Conservation (phyloP, 2,113 vertebrate genomes). For the Percina caprodes region DNA sequence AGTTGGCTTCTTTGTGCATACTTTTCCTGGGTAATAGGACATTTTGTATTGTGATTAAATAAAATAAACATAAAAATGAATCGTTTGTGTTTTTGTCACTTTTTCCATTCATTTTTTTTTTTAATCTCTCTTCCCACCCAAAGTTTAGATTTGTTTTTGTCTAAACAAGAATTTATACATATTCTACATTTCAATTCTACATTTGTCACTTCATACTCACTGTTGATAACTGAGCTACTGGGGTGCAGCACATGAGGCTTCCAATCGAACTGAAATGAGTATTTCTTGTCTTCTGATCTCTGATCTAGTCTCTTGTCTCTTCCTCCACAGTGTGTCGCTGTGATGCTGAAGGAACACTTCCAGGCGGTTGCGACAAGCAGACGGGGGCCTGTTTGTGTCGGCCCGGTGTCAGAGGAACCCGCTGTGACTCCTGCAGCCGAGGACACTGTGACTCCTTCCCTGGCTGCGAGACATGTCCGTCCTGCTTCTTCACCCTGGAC, state of each 20-base stretch:
- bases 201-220: not conserved
- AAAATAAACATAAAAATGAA: no score
- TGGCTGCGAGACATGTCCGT: conserved; percentile 87
- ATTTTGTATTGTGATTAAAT: no score
- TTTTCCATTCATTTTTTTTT: no score
- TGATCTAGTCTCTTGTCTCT: not conserved
- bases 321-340: conserved; percentile 87
- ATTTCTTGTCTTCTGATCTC: not conserved
- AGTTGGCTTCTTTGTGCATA: not conserved
- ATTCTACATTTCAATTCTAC: not conserved
- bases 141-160: not conserved
- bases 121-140: not conserved
- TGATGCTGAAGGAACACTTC: conserved; percentile 83
- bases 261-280: not conserved
- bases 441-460: conserved; percentile 86
- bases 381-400: conserved; percentile 89
- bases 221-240: not conserved
- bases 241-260: not conserved
- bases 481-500: conserved; percentile 88
- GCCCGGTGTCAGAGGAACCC: conserved; percentile 80
- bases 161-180: not conserved
- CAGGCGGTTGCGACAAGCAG: conserved; percentile 84
- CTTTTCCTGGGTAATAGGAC: no score
- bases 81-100: no score
- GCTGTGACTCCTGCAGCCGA: conserved; percentile 86